phyloP scores from a whole-genome alignment of 2,888 invertebrate genomes.

The Notodonta ziczac region DNA sequence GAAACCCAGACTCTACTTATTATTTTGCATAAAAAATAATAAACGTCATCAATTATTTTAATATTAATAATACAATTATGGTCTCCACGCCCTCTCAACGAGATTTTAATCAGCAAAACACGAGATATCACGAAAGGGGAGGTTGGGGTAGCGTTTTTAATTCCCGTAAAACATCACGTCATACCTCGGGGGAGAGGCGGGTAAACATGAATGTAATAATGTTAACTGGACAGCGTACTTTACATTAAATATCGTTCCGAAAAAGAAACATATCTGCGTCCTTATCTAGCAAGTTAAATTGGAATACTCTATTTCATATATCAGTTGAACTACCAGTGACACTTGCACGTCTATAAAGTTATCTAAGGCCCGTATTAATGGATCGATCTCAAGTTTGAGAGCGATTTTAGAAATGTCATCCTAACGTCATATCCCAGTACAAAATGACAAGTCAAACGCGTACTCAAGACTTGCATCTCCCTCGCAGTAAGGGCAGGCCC shows the following conservation, averaged over 20 bases:
- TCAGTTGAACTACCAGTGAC: too few relatives aligned
- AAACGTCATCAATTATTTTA: background rate
- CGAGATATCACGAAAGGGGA: conserved; percentile 51
- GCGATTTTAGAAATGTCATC: too few relatives aligned
- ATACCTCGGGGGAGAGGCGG: conserved; percentile 71
- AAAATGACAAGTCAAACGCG: too few relatives aligned
- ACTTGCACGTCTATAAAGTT: too few relatives aligned
- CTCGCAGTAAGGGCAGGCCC: too few relatives aligned
- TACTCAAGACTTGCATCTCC: too few relatives aligned
- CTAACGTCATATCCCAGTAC: too few relatives aligned
- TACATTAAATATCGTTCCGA: background rate
- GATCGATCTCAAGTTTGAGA: too few relatives aligned
- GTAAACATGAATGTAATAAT: conserved; percentile 30
- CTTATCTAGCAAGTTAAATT: background rate
- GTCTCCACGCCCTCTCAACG: conserved; percentile 27
- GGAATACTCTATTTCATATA: too few relatives aligned
- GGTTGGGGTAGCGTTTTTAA: conserved; percentile 62
- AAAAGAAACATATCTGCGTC: background rate
- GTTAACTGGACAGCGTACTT: background rate
- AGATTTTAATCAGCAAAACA: conserved; percentile 49
- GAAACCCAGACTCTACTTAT: background rate
- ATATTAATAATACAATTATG: conserved; percentile 18
- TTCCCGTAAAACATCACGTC: conserved; percentile 72
- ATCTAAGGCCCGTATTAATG: too few relatives aligned
- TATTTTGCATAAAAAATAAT: background rate